These are phyloP conservation scores for Ameiurus melas DNA, from an alignment of 2,113 vertebrate species.

Conservation along the genomic window DNA sequence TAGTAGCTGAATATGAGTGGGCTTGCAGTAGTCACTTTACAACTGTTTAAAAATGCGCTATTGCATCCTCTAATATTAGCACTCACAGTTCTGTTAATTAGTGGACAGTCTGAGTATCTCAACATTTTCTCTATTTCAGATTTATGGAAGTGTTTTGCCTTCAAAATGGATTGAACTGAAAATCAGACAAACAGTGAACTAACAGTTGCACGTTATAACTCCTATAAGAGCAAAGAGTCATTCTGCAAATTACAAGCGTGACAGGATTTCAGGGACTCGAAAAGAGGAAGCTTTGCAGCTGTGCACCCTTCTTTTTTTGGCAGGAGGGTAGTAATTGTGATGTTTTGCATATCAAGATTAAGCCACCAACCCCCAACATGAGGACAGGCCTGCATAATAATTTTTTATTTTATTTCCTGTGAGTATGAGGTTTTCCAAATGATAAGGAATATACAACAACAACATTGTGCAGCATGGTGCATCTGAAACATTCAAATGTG, in stretches of 20 bases:
- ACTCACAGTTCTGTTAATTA: background rate
- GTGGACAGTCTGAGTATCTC: background rate
- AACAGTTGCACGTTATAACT: slow-evolving; percentile 4
- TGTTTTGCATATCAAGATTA: slow-evolving; percentile 77
- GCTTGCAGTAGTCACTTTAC: background rate
- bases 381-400: slow-evolving; percentile 45
- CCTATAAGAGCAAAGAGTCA: background rate
- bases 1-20: background rate
- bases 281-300: slow-evolving; percentile 79
- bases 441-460: background rate
- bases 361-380: slow-evolving; percentile 35
- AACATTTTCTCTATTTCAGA: background rate
- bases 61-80: background rate
- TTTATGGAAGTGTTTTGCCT: background rate
- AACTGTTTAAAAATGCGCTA: background rate
- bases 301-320: slow-evolving; percentile 55
- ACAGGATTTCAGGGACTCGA: slow-evolving; percentile 46
- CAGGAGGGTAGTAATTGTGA: slow-evolving; percentile 33
- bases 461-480: background rate
- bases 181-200: background rate
- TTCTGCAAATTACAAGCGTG: slow-evolving; percentile 33
- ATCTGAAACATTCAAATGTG: background rate
- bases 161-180: background rate
- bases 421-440: background rate
- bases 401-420: slow-evolving; percentile 47